Conservation (phyloP, 2,797 vertebrate genomes). For the Eulemur mongoz region DNA sequence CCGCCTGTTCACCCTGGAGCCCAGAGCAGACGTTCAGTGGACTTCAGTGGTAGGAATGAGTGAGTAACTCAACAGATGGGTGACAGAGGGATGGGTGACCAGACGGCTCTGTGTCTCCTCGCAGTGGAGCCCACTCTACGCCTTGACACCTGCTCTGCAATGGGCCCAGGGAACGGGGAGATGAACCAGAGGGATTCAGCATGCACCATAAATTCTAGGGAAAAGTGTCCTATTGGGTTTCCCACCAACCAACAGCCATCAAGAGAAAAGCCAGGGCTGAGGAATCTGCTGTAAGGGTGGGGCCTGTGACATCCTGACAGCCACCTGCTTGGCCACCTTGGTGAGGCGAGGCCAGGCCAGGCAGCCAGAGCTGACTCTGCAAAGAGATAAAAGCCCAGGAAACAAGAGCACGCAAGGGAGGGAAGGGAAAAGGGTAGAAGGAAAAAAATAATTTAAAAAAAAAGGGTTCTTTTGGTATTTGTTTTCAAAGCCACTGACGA, state of each 20-base stretch:
- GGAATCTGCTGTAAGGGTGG: background rate
- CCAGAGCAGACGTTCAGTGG: background rate
- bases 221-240: too few relatives aligned
- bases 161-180: background rate
- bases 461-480: slow-evolving; percentile 66
- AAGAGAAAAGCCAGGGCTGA: background rate
- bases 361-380: slow-evolving; percentile 7
- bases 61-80: background rate
- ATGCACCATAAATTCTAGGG: background rate
- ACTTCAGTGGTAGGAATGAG: background rate
- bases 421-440: slow-evolving; percentile 25
- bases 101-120: background rate
- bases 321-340: slow-evolving; percentile 53
- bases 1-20: background rate
- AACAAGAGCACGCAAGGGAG: slow-evolving; percentile 24
- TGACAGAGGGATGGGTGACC: background rate
- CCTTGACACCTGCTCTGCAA: background rate
- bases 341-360: background rate
- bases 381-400: slow-evolving; percentile 71
- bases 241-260: background rate
- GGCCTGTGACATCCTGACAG: background rate
- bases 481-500: slow-evolving; percentile 77
- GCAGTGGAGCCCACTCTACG: background rate
- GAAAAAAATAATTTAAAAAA: slow-evolving; percentile 38
- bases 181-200: background rate